Evolutionary conservation across 2,113 vertebrate genomes (phyloP).

Genomic region (Saimiri boliviensis): DNA sequence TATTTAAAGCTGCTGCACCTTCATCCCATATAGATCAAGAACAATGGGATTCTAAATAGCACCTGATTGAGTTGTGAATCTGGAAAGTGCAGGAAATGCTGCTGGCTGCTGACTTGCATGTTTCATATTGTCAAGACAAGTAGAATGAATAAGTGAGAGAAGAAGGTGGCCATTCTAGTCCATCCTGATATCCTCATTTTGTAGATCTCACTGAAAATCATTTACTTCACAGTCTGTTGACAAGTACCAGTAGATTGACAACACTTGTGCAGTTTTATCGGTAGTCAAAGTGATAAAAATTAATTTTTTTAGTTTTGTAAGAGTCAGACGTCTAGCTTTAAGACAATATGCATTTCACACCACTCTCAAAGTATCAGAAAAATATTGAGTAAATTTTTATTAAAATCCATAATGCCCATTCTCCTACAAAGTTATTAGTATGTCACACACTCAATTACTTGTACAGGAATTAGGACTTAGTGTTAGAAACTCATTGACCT

Average conservation of each 20-base stretch:
- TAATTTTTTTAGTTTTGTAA: slow-evolving; percentile 1
- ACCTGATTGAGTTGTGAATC: neutral
- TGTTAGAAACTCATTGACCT: neutral
- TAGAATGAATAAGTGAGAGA: slow-evolving; percentile 15
- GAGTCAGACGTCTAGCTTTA: neutral
- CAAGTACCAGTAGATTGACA: neutral
- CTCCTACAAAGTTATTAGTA: neutral
- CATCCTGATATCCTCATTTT: neutral
- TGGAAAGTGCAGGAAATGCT: neutral
- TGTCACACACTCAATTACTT: neutral
- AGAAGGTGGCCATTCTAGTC: neutral
- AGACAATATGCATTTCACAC: neutral
- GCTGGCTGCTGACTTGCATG: neutral
- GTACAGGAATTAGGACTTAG: neutral
- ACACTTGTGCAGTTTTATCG: neutral
- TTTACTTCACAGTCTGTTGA: slow-evolving; percentile 17
- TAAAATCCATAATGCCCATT: neutral
- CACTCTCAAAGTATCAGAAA: neutral
- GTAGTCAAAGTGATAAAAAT: slow-evolving; percentile 25
- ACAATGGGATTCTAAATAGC: slow-evolving; percentile 29
- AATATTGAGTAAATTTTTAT: neutral
- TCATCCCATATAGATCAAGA: neutral
- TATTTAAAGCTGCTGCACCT: neutral
- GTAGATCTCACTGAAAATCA: slow-evolving; percentile 13
- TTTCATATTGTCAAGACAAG: slow-evolving; percentile 2